phyloP scores from a whole-genome alignment of 2,113 vertebrate genomes.

The Vanacampus margaritifer region DNA sequence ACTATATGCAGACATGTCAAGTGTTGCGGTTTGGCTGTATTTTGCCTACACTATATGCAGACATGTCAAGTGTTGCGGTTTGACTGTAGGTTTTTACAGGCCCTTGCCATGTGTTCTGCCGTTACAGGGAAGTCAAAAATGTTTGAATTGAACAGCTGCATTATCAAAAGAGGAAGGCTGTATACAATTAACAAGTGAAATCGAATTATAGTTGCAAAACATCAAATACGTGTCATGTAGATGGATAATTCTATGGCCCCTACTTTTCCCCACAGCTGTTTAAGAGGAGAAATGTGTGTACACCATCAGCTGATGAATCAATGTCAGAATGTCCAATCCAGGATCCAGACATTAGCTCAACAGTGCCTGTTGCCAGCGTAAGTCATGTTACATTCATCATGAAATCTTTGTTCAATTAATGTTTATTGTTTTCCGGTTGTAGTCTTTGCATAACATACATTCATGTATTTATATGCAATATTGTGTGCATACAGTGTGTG shows the following conservation, averaged over 20 bases:
- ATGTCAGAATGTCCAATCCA: slow-evolving; percentile 91
- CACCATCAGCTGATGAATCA: slow-evolving; percentile 80
- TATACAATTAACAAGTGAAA: background rate
- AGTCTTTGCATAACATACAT: too few relatives aligned
- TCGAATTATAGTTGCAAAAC: background rate
- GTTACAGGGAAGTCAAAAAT: too few relatives aligned
- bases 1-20: too few relatives aligned
- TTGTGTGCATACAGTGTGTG: background rate
- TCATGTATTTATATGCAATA: too few relatives aligned
- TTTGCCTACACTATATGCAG: too few relatives aligned
- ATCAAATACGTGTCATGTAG: too few relatives aligned
- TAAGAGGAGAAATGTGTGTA: slow-evolving; percentile 86
- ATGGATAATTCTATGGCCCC: background rate
- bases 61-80: too few relatives aligned
- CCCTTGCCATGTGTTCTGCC: too few relatives aligned
- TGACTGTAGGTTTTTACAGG: too few relatives aligned
- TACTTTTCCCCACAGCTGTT: slow-evolving; percentile 74
- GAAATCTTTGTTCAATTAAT: background rate
- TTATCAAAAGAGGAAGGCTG: background rate
- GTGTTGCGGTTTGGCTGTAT: too few relatives aligned
- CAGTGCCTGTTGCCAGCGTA: slow-evolving; percentile 85
- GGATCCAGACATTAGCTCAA: slow-evolving; percentile 89
- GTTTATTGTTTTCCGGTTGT: too few relatives aligned
- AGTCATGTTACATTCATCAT: slow-evolving; percentile 5
- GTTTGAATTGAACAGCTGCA: background rate